Conservation (phyloP, 1,140 invertebrate genomes). For the Bicyclus anynana region DNA sequence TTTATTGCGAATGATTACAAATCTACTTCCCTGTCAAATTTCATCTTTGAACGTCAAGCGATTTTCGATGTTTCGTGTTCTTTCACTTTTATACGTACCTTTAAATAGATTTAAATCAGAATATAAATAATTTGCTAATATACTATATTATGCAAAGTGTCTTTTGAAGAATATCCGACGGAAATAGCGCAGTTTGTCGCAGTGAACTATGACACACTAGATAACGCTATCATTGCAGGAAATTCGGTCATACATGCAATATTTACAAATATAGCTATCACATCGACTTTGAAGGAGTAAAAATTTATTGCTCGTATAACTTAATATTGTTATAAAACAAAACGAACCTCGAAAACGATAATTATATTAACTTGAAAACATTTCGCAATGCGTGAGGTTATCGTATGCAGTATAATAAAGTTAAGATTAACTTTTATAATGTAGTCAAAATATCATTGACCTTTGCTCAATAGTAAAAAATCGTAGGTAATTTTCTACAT, state of each 20-base stretch:
- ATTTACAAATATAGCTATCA: slow-evolving; percentile 29
- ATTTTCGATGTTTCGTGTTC: no score
- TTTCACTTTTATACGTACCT: no score
- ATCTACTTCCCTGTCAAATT: no score
- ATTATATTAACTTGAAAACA: not conserved
- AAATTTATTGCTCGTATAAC: not conserved
- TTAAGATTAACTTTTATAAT: no score
- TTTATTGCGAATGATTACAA: no score
- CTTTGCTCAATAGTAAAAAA: no score
- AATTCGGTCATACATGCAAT: slow-evolving; percentile 44
- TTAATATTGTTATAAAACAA: not conserved
- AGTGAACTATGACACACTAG: slow-evolving; percentile 42
- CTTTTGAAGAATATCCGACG: slow-evolving; percentile 30
- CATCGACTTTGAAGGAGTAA: slow-evolving; percentile 8
- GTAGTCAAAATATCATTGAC: no score
- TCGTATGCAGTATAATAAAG: no score
- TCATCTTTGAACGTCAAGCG: no score
- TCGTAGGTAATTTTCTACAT: no score
- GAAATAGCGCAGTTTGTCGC: slow-evolving; percentile 33
- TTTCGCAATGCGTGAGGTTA: not conserved
- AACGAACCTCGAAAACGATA: not conserved
- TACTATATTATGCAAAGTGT: slow-evolving; percentile 13
- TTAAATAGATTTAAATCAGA: no score
- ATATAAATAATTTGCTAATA: not conserved
- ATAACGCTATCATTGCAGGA: slow-evolving; percentile 45